Conservation (phyloP, 2,113 vertebrate genomes). For the Glaucomys volans region DNA sequence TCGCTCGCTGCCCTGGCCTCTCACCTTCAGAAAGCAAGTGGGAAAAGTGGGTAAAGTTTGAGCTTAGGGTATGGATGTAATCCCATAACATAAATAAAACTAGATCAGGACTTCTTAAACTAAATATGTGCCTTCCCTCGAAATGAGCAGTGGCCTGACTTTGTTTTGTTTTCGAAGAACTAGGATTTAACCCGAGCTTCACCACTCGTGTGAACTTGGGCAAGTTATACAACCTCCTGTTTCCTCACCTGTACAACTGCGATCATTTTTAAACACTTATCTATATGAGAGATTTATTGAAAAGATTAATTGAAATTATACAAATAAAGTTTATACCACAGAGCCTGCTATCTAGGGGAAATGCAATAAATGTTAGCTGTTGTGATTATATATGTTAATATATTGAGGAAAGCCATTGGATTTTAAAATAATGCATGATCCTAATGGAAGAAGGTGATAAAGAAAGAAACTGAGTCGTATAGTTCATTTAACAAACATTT, state of each 20-base stretch:
- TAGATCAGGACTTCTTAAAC: not conserved
- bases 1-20: not conserved
- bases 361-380: not conserved
- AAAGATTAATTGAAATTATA: not conserved
- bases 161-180: conserved; percentile 47
- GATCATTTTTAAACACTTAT: not conserved
- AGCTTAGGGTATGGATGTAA: not conserved
- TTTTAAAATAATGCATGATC: not conserved
- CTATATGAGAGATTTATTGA: not conserved
- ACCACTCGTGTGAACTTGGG: not conserved
- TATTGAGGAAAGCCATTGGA: not conserved
- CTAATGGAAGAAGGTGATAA: not conserved
- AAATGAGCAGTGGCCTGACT: not conserved
- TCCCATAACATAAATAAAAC: not conserved
- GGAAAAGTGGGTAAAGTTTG: not conserved
- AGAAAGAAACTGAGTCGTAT: not conserved
- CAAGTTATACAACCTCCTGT: not conserved
- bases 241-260: not conserved
- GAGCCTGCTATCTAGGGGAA: not conserved
- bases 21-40: not conserved
- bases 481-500: not conserved
- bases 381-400: not conserved
- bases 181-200: not conserved
- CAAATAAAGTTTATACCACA: not conserved
- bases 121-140: not conserved